A percentile compares a stretch with the other conserved stretches of the same genome.
phyloP scores from a whole-genome alignment of 2,888 invertebrate species.

The Epinotia bilunana region DNA sequence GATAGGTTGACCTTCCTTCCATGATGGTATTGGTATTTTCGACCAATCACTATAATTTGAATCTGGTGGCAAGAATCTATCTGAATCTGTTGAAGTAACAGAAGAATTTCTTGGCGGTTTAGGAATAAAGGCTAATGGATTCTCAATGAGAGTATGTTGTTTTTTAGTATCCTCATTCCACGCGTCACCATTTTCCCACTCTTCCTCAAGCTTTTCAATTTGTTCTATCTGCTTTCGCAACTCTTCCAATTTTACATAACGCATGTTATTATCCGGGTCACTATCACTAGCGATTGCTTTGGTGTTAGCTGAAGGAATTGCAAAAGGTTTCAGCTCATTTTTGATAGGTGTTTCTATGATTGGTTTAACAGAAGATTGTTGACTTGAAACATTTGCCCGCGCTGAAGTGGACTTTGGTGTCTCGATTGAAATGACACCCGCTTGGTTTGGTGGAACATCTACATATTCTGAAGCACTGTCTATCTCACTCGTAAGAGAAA shows the following conservation, averaged over 20 bases:
- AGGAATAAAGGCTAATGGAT: slow-evolving; percentile 48
- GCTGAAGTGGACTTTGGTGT: not conserved
- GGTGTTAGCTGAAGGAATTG: not conserved
- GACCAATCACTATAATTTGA: slow-evolving; percentile 68
- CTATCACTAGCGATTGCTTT: not conserved
- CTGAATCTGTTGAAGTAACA: slow-evolving; percentile 42
- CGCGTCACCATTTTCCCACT: slow-evolving; percentile 72
- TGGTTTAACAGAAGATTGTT: not conserved
- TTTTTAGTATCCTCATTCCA: slow-evolving; percentile 60
- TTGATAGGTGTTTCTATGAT: not conserved
- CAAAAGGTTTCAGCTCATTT: slow-evolving; percentile 5
- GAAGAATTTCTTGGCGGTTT: slow-evolving; percentile 61
- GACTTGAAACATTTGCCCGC: not conserved
- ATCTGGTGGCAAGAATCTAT: slow-evolving; percentile 52
- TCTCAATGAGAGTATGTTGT: slow-evolving; percentile 35
- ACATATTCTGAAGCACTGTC: not conserved
- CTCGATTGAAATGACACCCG: not conserved
- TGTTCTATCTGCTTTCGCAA: slow-evolving; percentile 64
- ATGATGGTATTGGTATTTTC: slow-evolving; percentile 64
- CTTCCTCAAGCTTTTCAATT: slow-evolving; percentile 65
- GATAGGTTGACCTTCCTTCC: slow-evolving; percentile 52
- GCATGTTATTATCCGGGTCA: not conserved
- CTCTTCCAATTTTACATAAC: slow-evolving; percentile 50
- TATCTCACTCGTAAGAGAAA: not conserved
- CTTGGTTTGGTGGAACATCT: not conserved